These are phyloP conservation scores for Aeoliscus strigatus DNA, from an alignment of 2,797 vertebrate species.

Conservation along the genomic window DNA sequence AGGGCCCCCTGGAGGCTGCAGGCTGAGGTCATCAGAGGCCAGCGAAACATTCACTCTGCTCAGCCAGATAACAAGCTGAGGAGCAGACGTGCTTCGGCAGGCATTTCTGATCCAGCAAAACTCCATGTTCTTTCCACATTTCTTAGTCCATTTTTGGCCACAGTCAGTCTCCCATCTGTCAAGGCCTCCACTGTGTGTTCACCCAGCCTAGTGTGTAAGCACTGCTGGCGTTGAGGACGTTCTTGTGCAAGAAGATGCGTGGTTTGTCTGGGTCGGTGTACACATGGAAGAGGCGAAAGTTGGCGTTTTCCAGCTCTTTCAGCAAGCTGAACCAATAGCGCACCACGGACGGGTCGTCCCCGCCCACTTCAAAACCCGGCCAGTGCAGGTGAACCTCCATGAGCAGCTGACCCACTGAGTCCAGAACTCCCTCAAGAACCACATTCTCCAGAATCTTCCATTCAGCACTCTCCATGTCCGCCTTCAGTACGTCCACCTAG, in stretches of 20 bases:
- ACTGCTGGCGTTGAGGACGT: constrained; percentile 87
- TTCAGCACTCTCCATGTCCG: constrained; percentile 91
- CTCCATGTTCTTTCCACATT: too few relatives aligned
- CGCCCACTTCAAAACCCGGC: constrained; percentile 92
- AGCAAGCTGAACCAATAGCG: constrained; percentile 96
- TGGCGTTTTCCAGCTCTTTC: constrained; percentile 82
- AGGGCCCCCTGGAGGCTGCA: constrained; percentile 35
- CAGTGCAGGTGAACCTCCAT: constrained; percentile 93
- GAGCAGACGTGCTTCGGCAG: too few relatives aligned
- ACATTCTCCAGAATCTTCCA: constrained; percentile 98
- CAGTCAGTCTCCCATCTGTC: too few relatives aligned
- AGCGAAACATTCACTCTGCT: too few relatives aligned
- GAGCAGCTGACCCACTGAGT: constrained; percentile 87
- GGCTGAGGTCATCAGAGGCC: constrained; percentile 28
- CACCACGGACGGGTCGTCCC: constrained; percentile 85
- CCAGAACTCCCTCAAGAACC: constrained; percentile 85
- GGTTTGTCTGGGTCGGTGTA: constrained; percentile 82
- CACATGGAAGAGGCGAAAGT: constrained; percentile 86
- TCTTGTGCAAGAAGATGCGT: constrained; percentile 84
- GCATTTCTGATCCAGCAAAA: too few relatives aligned
- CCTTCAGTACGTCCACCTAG: constrained; percentile 91
- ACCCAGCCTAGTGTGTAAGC: constrained; percentile 89
- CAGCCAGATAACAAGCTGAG: too few relatives aligned
- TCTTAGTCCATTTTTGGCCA: too few relatives aligned
- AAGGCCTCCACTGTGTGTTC: constrained; percentile 82